Evolutionary conservation across 2,888 invertebrate species (phyloP).

Genomic region (Eupithecia exiguata): DNA sequence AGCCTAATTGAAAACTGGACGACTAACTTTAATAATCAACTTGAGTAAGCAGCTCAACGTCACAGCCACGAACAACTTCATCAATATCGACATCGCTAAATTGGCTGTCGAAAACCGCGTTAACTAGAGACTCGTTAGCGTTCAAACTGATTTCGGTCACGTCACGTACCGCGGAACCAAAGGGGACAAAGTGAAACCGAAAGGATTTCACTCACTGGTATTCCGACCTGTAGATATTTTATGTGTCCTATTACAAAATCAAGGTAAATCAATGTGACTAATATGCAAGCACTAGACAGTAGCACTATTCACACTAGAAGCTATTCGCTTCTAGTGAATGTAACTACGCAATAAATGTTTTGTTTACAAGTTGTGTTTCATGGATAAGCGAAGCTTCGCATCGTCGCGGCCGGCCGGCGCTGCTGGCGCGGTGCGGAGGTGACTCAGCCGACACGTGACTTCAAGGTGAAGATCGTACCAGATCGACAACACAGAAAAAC

Average conservation of each 20-base stretch:
- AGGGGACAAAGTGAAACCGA: conserved; percentile 24
- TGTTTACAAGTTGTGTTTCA: conserved; percentile 53
- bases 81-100: conserved; percentile 43
- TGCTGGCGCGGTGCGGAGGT: conserved; percentile 17
- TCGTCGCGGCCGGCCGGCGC: conserved; percentile 19
- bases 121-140: conserved; percentile 38
- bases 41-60: conserved; percentile 41
- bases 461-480: conserved; percentile 68
- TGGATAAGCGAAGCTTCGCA: conserved; percentile 36
- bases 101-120: conserved; percentile 41
- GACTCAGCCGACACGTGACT: conserved; percentile 72
- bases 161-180: conserved; percentile 31
- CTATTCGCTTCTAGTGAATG: conserved; percentile 31
- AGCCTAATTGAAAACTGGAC: conserved; percentile 64
- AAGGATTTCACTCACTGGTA: conserved; percentile 30
- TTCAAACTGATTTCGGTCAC: conserved; percentile 40
- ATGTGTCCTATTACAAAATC: conserved; percentile 20
- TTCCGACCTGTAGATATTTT: conserved; percentile 25
- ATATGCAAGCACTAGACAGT: conserved; percentile 15
- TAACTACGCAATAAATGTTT: conserved; percentile 56
- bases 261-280: conserved; percentile 11
- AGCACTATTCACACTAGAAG: too few relatives aligned
- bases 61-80: conserved; percentile 42
- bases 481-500: conserved; percentile 43
- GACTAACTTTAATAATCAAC: conserved; percentile 46